These are phyloP conservation scores for Ondatra zibethicus DNA, from an alignment of 2,113 vertebrate species.

Conservation along the genomic window DNA sequence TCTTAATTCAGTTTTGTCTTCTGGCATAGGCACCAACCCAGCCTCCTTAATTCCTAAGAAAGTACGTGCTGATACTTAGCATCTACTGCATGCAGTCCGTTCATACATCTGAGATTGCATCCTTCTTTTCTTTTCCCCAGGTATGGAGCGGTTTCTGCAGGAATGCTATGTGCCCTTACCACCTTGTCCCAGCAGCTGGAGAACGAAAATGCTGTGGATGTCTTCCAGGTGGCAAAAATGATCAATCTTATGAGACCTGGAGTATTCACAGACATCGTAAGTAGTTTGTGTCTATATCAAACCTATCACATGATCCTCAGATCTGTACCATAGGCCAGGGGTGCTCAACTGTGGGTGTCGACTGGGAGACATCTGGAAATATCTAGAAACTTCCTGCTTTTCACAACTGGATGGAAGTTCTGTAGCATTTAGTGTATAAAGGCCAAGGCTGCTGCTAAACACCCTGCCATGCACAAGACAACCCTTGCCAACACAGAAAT, in stretches of 20 bases:
- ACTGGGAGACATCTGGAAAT: neutral
- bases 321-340: neutral
- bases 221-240: conserved; percentile 99
- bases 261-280: conserved; percentile 99
- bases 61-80: neutral
- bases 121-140: conserved; percentile 83
- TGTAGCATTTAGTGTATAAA: neutral
- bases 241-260: conserved; percentile 99
- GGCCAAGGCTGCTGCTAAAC: neutral
- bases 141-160: conserved; percentile 96
- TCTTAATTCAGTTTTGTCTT: neutral
- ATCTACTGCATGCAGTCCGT: neutral
- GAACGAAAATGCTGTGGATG: conserved; percentile 96
- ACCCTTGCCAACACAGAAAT: neutral
- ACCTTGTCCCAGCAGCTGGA: conserved; percentile 98
- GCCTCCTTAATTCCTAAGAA: neutral
- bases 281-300: conserved; percentile 77
- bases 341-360: neutral
- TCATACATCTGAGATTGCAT: neutral
- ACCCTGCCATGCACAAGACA: neutral
- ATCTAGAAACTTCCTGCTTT: neutral
- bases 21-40: neutral
- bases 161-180: conserved; percentile 96
- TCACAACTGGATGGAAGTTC: neutral
- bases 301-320: neutral